Evolutionary conservation across 2,113 vertebrate species (phyloP).

Genomic region (Nyctereutes procyonoides): DNA sequence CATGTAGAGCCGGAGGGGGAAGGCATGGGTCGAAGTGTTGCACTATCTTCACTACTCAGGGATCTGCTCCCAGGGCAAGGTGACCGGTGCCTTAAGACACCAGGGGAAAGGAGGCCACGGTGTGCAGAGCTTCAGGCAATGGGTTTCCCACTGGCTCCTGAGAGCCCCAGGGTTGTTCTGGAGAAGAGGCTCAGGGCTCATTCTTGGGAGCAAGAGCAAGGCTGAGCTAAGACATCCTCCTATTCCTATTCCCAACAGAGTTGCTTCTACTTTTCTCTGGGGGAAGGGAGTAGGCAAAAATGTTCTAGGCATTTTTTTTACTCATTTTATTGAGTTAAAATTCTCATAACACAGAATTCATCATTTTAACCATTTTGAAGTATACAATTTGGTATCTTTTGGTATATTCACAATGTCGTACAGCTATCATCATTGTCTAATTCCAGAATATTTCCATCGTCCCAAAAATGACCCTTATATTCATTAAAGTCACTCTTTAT

Average conservation of each 20-base stretch:
- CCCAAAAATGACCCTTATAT: neutral
- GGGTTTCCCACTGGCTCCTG: neutral
- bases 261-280: neutral
- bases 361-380: neutral
- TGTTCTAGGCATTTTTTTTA: neutral
- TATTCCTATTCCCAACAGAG: neutral
- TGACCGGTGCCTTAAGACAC: accelerated
- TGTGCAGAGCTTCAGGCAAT: too few species aligned
- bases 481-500: neutral
- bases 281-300: too few species aligned
- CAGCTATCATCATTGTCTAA: neutral
- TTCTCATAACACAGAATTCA: neutral
- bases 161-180: neutral
- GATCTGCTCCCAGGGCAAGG: neutral
- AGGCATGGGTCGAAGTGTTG: neutral
- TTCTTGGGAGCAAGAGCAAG: neutral
- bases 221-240: neutral
- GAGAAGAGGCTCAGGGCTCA: neutral
- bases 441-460: neutral
- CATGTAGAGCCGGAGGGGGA: neutral
- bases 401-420: neutral
- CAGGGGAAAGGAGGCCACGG: neutral
- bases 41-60: neutral
- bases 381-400: neutral
- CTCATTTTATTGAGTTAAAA: neutral